Base-by-base conservation (phyloP, 2,888 invertebrate genomes). In the Cheilosia grossa region DNA sequence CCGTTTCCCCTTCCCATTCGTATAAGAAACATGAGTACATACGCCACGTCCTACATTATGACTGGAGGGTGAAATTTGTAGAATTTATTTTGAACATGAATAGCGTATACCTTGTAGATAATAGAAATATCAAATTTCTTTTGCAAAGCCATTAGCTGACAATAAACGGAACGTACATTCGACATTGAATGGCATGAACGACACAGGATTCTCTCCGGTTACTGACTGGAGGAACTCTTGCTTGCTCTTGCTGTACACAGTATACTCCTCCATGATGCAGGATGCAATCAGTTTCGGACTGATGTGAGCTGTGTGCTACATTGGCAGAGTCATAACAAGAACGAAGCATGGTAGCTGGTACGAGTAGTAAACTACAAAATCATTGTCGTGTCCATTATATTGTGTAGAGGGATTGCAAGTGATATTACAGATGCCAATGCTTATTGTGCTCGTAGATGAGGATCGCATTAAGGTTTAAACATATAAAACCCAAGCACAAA, bases 91-190 rank as follows among this genome's bases (percentile, higher is more conserved):
- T 64, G 63, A 74, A 74, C 79, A 79, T 79, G 74, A 83, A 74
- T 79, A 64, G 58, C 69, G 69, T 83, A 44, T n/a, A 83, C 61
- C 80, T 85, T 54, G 61, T 85, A 80, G 80, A 85, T 85, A 85
- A 85, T 85, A 85, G 85, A 85, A 85, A 85, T 85, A 85, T 85
- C 80, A 81, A 85, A 81, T 85, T 77, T 85, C 85, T 85, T 85
- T 80, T 85, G 72, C 77, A 63, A 44, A 85, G 37, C 81, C 81
- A 85, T 80, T 81, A 85, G 81, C 85, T 85, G 85, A 85, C 85
- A 85, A 77, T 80, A 85, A 85, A 85, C 80, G 85, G 75, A 80
- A 77, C 80, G 77, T 72, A 77, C 80, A 80, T 72, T 85, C 85
- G 85, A 85, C 85, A 85, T 81, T 85, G 85, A 81, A 81, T 85